These are phyloP conservation scores for Tenthredo livida DNA, from an alignment of 2,888 invertebrate genomes.

Conservation along the genomic window DNA sequence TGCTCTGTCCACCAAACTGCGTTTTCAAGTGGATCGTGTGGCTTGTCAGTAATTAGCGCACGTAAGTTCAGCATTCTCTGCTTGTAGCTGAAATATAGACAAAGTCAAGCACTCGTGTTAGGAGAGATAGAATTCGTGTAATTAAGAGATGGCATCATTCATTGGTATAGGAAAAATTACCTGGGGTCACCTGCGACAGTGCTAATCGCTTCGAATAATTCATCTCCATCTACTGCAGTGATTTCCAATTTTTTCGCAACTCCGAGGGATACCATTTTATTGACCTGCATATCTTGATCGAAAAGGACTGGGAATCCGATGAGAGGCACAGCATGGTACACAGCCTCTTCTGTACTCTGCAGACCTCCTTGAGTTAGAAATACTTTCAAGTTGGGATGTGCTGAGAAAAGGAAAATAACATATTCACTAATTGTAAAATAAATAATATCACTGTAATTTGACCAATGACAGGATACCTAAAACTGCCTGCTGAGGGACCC, in stretches of 20 bases:
- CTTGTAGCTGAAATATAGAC: conserved; percentile 61
- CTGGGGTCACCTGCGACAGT: conserved; percentile 60
- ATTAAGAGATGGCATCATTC: background rate
- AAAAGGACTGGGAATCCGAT: conserved; percentile 64
- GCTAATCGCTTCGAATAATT: conserved; percentile 56
- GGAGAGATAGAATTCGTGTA: background rate
- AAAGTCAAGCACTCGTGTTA: background rate
- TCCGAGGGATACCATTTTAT: conserved; percentile 59
- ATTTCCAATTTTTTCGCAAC: conserved; percentile 60
- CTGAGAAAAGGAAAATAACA: conserved; percentile 51
- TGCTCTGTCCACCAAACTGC: conserved; percentile 66
- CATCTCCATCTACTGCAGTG: conserved; percentile 46
- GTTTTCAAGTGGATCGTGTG: conserved; percentile 58
- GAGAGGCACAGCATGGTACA: conserved; percentile 64
- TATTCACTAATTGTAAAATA: background rate
- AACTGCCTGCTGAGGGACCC: conserved; percentile 77
- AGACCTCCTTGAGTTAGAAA: conserved; percentile 67
- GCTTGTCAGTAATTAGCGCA: conserved; percentile 55
- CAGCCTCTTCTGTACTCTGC: conserved; percentile 68
- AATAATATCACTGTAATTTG: background rate
- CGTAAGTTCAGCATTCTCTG: conserved; percentile 58
- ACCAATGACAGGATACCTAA: conserved; percentile 66
- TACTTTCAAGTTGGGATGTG: conserved; percentile 66
- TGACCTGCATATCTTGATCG: conserved; percentile 63
- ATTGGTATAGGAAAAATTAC: conserved; percentile 30